A percentile compares a stretch with the other conserved stretches of the same genome.
Evolutionary conservation across 2,113 vertebrate genomes (phyloP).

Genomic region (Phrynosoma platyrhinos): DNA sequence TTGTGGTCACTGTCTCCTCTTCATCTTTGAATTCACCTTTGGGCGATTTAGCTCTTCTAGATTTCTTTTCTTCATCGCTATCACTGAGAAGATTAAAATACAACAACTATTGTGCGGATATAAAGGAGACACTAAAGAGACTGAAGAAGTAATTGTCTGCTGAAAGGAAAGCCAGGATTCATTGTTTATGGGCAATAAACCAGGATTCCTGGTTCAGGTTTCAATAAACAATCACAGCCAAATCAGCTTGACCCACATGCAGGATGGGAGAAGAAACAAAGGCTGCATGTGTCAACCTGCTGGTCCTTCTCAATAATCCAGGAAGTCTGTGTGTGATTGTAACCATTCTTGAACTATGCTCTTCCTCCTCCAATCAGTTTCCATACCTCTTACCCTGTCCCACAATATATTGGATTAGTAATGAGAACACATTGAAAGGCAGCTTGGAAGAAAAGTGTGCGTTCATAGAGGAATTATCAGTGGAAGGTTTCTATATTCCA

Average conservation of each 20-base stretch:
- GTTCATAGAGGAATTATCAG: conserved; percentile 51
- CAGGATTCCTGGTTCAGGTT: not conserved
- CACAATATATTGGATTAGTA: not conserved
- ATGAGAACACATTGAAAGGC: conserved; percentile 33
- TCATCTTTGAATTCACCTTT: conserved; percentile 95
- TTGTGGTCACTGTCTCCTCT: conserved; percentile 94
- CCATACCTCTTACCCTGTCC: not conserved
- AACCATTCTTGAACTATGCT: not conserved
- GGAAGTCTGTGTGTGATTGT: not conserved
- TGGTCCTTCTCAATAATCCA: not conserved
- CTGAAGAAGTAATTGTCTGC: not conserved
- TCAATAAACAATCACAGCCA: not conserved
- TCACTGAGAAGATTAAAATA: conserved; percentile 81
- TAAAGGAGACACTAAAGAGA: conserved; percentile 50
- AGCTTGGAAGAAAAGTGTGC: conserved; percentile 61
- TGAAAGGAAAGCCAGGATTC: not conserved
- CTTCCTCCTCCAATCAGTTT: not conserved
- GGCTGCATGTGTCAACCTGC: not conserved
- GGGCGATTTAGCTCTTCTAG: conserved; percentile 85
- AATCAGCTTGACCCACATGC: not conserved
- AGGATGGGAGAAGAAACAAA: not conserved
- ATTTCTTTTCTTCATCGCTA: conserved; percentile 86
- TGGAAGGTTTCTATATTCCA: conserved; percentile 56
- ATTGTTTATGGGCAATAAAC: not conserved
- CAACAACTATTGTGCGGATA: not conserved